Conservation (phyloP, 2,888 invertebrate species). For the Microchrysa polita region DNA sequence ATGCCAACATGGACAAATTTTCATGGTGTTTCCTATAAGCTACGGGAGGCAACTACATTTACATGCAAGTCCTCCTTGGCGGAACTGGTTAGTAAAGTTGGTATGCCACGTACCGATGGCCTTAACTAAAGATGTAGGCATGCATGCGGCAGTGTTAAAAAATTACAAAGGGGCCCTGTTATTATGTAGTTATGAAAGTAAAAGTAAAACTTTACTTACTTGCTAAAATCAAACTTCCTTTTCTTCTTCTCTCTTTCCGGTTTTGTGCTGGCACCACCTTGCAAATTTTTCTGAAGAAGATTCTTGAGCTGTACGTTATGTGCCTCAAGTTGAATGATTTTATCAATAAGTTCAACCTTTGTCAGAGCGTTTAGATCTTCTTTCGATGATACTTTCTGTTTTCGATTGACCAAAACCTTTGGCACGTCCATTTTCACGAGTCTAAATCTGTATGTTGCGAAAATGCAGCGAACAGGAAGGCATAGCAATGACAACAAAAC, state of each 20-base stretch:
- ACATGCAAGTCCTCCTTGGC: no score
- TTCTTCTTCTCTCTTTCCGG: slow-evolving; percentile 45
- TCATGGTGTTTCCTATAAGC: no score
- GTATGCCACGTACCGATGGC: no score
- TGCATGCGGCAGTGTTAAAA: no score
- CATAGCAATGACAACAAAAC: not conserved
- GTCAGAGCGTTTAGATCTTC: slow-evolving; percentile 65
- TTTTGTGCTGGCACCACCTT: slow-evolving; percentile 52
- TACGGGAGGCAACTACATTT: no score
- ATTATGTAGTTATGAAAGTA: no score
- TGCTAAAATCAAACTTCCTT: slow-evolving; percentile 60
- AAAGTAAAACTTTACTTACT: slow-evolving; percentile 65
- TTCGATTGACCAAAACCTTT: slow-evolving; percentile 57
- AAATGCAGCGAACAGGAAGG: not conserved
- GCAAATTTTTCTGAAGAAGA: slow-evolving; percentile 69
- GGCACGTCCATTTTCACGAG: slow-evolving; percentile 6
- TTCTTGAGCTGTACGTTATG: slow-evolving; percentile 82
- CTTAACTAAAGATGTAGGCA: no score
- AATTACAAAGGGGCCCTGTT: no score
- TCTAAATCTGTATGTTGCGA: not conserved
- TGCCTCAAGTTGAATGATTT: slow-evolving; percentile 76
- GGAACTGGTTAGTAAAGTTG: no score
- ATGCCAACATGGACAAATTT: no score
- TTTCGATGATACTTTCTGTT: slow-evolving; percentile 60
- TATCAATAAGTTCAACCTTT: slow-evolving; percentile 74